Evolutionary conservation across 1,140 invertebrate species (phyloP), one percentile per base, ranked within the genome.

Genomic region (Caenorhabditis briggsae): DNA sequence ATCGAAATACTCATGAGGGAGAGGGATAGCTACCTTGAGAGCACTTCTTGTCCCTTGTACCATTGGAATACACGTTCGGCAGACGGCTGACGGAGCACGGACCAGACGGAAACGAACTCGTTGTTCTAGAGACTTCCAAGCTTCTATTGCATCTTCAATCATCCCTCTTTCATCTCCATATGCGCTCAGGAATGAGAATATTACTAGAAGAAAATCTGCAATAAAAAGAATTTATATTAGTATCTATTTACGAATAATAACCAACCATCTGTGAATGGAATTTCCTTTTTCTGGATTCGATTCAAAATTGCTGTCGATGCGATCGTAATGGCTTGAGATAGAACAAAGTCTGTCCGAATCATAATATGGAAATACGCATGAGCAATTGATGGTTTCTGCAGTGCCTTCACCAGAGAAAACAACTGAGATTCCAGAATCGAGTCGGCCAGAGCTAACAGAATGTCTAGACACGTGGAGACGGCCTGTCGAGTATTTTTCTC

Each of bases 1-100:
- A 65, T 85, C 86, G 41, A 91, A 88, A 55, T 86, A 56, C 6
- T 82, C 82, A 33, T 87, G 82, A 53, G 88, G 89, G 16, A 92
- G 55, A n/a, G 91, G 91, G 64, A 92, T 91, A 18, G 90, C 84
- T 5, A 87, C 86, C 50, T 84, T 85, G 25, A 87, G 23, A 61
- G 46, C 16, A 55, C 56, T 59, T 59, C 87, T 58, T 12, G 33
- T 59, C 5, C 88, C 88, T 46, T 55, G 23, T 3, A 89, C 84
- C 16, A 89, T 59, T 33, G 88, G 88, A 82, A 88, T 88, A 53
- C 87, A 88, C 5, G 85, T 89, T 8, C 88, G 86, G 33, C 82
- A 82, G 2, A 89, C 86, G 7, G 83, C 41, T 18, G 87, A 89
- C 12, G 88, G 84, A 48, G 87, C 83, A n/a, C 83, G 82, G 43